These are phyloP conservation scores for Caerostris darwini DNA, from an alignment of 1,140 invertebrate species.

Conservation along the genomic window DNA sequence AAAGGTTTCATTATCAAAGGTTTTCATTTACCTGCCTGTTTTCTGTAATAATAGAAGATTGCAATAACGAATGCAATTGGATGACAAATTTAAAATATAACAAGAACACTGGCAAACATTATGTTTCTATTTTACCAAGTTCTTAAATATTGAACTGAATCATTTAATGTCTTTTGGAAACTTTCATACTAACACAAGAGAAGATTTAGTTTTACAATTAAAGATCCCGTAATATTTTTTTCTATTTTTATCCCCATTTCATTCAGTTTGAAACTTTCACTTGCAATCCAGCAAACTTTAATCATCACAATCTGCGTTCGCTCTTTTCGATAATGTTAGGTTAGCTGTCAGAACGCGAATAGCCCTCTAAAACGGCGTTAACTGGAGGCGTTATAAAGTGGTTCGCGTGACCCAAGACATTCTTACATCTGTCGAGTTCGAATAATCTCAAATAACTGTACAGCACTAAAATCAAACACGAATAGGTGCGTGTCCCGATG, in stretches of 20 bases:
- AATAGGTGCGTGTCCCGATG: constrained; percentile 59
- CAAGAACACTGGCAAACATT: too few species aligned
- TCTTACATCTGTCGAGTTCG: constrained; percentile 65
- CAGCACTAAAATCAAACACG: constrained; percentile 59
- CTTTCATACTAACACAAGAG: background rate
- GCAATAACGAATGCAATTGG: too few species aligned
- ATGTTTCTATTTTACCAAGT: too few species aligned
- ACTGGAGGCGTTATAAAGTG: constrained; percentile 53
- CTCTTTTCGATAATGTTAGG: constrained; percentile 22
- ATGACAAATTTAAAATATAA: too few species aligned
- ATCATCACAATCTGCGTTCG: constrained; percentile 20
- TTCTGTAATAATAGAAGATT: too few species aligned
- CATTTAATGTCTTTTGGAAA: too few species aligned
- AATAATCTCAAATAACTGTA: constrained; percentile 71
- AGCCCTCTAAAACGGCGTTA: constrained; percentile 42
- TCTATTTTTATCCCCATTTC: background rate
- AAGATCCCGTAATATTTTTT: background rate
- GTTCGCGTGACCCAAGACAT: constrained; percentile 51
- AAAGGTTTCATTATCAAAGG: too few species aligned
- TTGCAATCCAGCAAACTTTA: constrained; percentile 33
- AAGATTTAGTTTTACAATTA: background rate
- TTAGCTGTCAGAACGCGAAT: constrained; percentile 46
- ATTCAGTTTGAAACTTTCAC: constrained; percentile 2
- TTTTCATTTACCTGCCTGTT: too few species aligned
- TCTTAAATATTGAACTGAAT: too few species aligned